These are phyloP conservation scores for Acipenser transmontanus DNA, from an alignment of 2,797 vertebrate species.

Conservation along the genomic window DNA sequence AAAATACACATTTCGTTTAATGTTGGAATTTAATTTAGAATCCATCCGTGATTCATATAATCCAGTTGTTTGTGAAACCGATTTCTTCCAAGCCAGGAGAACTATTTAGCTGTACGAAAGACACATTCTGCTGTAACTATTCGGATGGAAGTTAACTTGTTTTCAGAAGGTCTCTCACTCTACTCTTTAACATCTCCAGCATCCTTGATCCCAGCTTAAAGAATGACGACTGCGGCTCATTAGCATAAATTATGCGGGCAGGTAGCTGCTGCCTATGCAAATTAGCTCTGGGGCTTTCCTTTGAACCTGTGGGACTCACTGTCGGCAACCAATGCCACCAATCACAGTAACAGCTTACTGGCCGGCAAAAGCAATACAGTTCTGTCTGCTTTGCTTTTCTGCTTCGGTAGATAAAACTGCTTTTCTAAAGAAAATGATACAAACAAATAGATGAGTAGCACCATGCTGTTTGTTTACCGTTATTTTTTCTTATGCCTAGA, in stretches of 20 bases:
- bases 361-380: too few species aligned
- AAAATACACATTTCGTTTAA: constrained; percentile 39
- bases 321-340: too few species aligned
- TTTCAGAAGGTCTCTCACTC: constrained; percentile 40
- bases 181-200: constrained; percentile 31
- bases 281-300: constrained; percentile 2
- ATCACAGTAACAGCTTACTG: too few species aligned
- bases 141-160: constrained; percentile 33
- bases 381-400: too few species aligned
- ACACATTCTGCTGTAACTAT: constrained; percentile 42
- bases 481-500: too few species aligned
- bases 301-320: too few species aligned
- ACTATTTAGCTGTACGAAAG: constrained; percentile 29
- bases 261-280: constrained; percentile 20
- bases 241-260: constrained; percentile 60
- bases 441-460: too few species aligned
- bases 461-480: too few species aligned
- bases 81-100: constrained; percentile 27
- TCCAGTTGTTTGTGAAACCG: constrained; percentile 46
- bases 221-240: constrained; percentile 43
- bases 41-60: constrained; percentile 61
- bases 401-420: too few species aligned
- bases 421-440: too few species aligned
- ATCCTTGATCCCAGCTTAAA: constrained; percentile 39
- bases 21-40: constrained; percentile 45